Percentiles rank a stretch among this genome's conserved stretches.
These are phyloP conservation scores for Hypsibius dujardini DNA, from an alignment of 1,140 invertebrate species.

Conservation along the genomic window DNA sequence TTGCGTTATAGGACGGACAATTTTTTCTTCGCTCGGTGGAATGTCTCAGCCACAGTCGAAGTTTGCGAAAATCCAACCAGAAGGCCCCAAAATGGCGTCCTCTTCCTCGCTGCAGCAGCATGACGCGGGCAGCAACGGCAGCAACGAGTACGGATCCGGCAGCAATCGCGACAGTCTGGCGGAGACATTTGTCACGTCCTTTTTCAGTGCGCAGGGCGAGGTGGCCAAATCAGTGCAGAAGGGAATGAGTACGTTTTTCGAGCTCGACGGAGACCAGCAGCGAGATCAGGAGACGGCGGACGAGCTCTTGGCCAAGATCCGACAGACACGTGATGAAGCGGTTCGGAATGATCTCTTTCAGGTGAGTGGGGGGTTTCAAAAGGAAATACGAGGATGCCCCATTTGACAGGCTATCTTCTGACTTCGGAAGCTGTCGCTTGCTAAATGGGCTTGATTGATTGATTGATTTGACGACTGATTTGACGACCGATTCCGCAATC, in stretches of 20 bases:
- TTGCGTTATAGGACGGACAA: no score
- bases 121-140: no score
- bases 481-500: no score
- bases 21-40: no score
- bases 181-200: slow-evolving; percentile 10
- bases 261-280: not conserved
- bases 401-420: not conserved
- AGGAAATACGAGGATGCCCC: no score
- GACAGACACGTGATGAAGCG: not conserved
- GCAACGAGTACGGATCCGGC: not conserved
- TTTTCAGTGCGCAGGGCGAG: not conserved
- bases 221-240: not conserved
- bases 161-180: slow-evolving; percentile 9
- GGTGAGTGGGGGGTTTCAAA: no score
- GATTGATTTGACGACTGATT: no score
- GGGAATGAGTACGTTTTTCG: not conserved
- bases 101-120: no score
- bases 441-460: no score
- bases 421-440: not conserved
- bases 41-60: no score
- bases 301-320: not conserved
- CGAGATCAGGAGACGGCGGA: not conserved
- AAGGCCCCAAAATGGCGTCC: no score
- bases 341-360: not conserved
- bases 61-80: no score